Conservation (phyloP, 2,113 vertebrate genomes). For the Saguinus imperator region DNA sequence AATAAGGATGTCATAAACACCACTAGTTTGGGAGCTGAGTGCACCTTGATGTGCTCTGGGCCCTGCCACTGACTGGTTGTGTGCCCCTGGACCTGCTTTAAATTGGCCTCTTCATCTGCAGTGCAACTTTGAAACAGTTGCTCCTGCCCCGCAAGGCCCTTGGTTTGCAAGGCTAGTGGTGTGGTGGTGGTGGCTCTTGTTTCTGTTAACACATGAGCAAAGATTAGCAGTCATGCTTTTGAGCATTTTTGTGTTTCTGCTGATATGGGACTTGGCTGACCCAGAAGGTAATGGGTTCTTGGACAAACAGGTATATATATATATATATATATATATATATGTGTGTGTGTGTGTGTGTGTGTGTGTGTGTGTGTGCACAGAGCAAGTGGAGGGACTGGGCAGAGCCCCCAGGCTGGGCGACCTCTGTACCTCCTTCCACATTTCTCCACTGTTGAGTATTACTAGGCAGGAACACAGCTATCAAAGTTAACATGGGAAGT, state of each 20-base stretch:
- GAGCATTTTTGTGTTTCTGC: constrained; percentile 66
- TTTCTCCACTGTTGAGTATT: too few species aligned
- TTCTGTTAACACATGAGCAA: background rate
- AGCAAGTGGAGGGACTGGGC: background rate
- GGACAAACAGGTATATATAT: constrained; percentile 93
- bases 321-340: too few species aligned
- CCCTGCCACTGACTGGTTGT: background rate
- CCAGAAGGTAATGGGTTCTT: constrained; percentile 97
- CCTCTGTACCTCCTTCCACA: background rate
- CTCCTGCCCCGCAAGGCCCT: accelerated
- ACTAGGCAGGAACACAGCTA: background rate
- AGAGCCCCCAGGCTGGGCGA: background rate
- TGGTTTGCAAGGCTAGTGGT: background rate
- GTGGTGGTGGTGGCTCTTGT: background rate
- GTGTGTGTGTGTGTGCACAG: background rate
- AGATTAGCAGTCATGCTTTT: background rate
- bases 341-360: too few species aligned
- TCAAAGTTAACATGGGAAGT: background rate
- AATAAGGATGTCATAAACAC: background rate
- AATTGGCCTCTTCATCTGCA: background rate
- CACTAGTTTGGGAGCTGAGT: background rate
- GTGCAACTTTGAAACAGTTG: background rate
- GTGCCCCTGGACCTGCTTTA: background rate
- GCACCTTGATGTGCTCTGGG: background rate
- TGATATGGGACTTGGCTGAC: constrained; percentile 99